Evolutionary conservation across 2,888 invertebrate genomes (phyloP).

Genomic region (Apoderus coryli): DNA sequence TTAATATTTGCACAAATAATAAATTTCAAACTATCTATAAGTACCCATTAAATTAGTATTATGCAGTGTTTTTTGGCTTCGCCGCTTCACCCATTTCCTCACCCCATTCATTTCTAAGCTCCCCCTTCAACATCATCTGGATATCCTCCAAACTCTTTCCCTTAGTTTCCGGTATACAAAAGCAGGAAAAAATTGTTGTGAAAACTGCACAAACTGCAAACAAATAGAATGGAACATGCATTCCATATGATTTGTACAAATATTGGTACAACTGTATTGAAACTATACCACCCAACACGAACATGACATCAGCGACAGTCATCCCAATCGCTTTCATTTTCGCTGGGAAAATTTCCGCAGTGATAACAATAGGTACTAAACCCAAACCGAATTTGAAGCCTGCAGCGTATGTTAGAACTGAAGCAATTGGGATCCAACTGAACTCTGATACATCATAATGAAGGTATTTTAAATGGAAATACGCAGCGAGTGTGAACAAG

Average conservation of each 20-base stretch:
- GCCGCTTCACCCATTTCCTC: too few relatives aligned
- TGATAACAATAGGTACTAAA: slow-evolving; percentile 28
- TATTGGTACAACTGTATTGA: slow-evolving; percentile 26
- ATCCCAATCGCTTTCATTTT: slow-evolving; percentile 30
- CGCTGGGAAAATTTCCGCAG: slow-evolving; percentile 29
- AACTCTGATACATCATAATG: slow-evolving; percentile 20
- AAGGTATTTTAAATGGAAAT: slow-evolving; percentile 25
- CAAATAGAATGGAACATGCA: slow-evolving; percentile 27
- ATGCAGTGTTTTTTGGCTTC: too few relatives aligned
- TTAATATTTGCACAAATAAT: too few relatives aligned
- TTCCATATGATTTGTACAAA: slow-evolving; percentile 23
- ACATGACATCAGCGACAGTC: slow-evolving; percentile 28
- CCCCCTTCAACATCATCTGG: slow-evolving; percentile 27
- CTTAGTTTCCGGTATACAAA: slow-evolving; percentile 28
- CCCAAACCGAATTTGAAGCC: slow-evolving; percentile 29
- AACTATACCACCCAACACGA: slow-evolving; percentile 25
- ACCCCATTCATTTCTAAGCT: too few relatives aligned
- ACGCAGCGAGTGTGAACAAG: slow-evolving; percentile 25
- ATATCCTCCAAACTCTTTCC: slow-evolving; percentile 30
- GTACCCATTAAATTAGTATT: too few relatives aligned
- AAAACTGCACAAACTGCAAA: slow-evolving; percentile 25
- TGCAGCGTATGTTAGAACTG: slow-evolving; percentile 26
- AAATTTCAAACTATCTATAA: too few relatives aligned
- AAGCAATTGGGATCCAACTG: slow-evolving; percentile 24
- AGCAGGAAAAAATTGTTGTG: slow-evolving; percentile 23